Evolutionary conservation across 2,888 invertebrate species (phyloP).

Genomic region (Nysson spinosus): DNA sequence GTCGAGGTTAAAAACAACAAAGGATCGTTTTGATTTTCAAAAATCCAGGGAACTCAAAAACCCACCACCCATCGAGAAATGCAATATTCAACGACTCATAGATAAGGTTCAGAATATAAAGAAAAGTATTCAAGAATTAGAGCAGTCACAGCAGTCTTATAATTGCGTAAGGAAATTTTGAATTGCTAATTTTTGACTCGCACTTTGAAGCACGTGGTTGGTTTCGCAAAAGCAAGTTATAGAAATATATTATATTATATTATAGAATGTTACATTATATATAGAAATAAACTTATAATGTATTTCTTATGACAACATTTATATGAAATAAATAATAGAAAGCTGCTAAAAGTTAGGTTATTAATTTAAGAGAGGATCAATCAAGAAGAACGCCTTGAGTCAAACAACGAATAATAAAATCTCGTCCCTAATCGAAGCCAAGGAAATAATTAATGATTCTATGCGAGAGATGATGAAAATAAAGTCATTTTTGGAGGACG

Average conservation of each 20-base stretch:
- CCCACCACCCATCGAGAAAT: constrained; percentile 39
- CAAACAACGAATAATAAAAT: constrained; percentile 40
- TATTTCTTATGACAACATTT: too few relatives aligned
- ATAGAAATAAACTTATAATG: too few relatives aligned
- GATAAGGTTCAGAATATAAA: constrained; percentile 54
- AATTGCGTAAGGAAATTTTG: constrained; percentile 21
- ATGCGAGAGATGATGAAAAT: constrained; percentile 47
- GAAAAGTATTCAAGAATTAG: constrained; percentile 46
- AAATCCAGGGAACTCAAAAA: constrained; percentile 41
- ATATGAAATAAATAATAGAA: too few relatives aligned
- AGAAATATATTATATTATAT: too few relatives aligned
- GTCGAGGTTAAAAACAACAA: constrained; percentile 5
- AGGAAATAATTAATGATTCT: constrained; percentile 47
- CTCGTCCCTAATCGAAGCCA: constrained; percentile 42
- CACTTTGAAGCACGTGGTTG: too few relatives aligned
- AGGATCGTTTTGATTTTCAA: constrained; percentile 20
- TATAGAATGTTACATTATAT: too few relatives aligned
- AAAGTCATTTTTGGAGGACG: constrained; percentile 54
- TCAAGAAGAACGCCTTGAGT: constrained; percentile 18
- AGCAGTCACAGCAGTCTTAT: constrained; percentile 12
- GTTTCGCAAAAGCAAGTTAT: too few relatives aligned
- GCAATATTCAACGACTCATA: constrained; percentile 35
- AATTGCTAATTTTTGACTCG: neutral
- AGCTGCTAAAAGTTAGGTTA: too few relatives aligned
- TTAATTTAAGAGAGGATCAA: neutral